A percentile compares a stretch with the other conserved stretches of the same genome.
Evolutionary conservation across 92 coral and sea anemone genomes (phyloP).

Genomic region (Nematostella vectensis): DNA sequence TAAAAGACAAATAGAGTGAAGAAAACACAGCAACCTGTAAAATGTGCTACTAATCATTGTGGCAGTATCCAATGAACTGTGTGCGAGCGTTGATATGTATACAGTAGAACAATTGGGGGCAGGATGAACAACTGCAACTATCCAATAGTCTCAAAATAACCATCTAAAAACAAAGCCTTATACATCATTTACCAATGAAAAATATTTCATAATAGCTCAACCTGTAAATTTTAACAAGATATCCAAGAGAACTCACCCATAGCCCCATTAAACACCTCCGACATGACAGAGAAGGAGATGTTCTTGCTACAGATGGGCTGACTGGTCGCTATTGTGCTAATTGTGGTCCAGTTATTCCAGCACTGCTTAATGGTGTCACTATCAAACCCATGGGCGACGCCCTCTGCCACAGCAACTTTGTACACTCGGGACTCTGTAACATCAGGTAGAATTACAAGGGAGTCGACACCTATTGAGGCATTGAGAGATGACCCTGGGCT

Average conservation of each 20-base stretch:
- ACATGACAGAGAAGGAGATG: conserved; percentile 83
- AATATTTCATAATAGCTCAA: too few relatives aligned
- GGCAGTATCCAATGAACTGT: too few relatives aligned
- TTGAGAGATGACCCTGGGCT: conserved; percentile 19
- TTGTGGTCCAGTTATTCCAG: conserved; percentile 43
- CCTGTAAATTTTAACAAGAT: too few relatives aligned
- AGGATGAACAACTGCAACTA: too few relatives aligned
- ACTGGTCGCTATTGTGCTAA: conserved; percentile 21
- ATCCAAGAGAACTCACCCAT: conserved; percentile 54
- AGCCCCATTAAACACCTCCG: conserved; percentile 82
- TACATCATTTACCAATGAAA: too few relatives aligned
- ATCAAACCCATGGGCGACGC: conserved; percentile 42
- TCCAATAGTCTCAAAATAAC: too few relatives aligned
- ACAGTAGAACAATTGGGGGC: too few relatives aligned
- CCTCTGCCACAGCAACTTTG: conserved; percentile 19
- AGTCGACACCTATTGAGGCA: conserved; percentile 61
- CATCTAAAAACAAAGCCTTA: too few relatives aligned
- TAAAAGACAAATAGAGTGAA: background rate
- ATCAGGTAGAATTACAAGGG: conserved; percentile 58
- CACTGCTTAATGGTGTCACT: conserved; percentile 31
- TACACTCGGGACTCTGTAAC: conserved; percentile 38
- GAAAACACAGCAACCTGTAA: background rate
- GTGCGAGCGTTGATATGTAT: too few relatives aligned
- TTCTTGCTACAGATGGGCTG: conserved; percentile 39
- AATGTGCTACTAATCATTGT: background rate